Conservation (phyloP, 1,140 invertebrate species). For the Drosophila varians region DNA sequence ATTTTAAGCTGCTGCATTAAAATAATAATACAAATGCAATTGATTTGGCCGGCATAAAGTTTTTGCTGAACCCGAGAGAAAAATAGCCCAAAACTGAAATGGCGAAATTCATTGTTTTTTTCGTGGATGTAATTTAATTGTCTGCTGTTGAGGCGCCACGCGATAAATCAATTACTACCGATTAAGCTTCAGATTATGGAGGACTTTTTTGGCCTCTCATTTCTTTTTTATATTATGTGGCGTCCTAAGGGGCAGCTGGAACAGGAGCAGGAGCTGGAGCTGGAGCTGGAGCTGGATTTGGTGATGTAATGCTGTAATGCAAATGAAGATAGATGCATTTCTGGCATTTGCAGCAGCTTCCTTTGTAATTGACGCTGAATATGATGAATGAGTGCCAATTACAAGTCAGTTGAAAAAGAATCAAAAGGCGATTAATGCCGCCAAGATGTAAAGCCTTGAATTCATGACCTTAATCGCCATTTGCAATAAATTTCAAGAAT, state of each 20-base stretch:
- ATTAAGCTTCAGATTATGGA: constrained; percentile 62
- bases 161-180: constrained; percentile 71
- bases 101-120: constrained; percentile 23
- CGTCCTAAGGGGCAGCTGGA: constrained; percentile 11
- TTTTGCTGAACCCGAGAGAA: constrained; percentile 4
- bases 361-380: constrained; percentile 59
- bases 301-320: constrained; percentile 34
- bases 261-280: no score
- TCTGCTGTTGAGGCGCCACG: constrained; percentile 43
- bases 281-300: constrained; percentile 7
- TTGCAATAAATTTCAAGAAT: not conserved
- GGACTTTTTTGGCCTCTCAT: constrained; percentile 25
- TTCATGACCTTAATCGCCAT: not conserved
- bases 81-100: constrained; percentile 16
- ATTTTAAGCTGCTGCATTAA: constrained; percentile 39
- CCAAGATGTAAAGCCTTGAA: constrained; percentile 4
- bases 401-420: constrained; percentile 30
- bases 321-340: constrained; percentile 44
- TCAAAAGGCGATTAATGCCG: constrained; percentile 40
- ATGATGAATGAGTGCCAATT: constrained; percentile 72
- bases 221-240: constrained; percentile 1
- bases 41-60: constrained; percentile 10
- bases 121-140: constrained; percentile 57
- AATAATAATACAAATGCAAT: constrained; percentile 50
- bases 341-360: constrained; percentile 29